phyloP scores from a whole-genome alignment of 2,888 invertebrate species.

The Andrena bicolor region DNA sequence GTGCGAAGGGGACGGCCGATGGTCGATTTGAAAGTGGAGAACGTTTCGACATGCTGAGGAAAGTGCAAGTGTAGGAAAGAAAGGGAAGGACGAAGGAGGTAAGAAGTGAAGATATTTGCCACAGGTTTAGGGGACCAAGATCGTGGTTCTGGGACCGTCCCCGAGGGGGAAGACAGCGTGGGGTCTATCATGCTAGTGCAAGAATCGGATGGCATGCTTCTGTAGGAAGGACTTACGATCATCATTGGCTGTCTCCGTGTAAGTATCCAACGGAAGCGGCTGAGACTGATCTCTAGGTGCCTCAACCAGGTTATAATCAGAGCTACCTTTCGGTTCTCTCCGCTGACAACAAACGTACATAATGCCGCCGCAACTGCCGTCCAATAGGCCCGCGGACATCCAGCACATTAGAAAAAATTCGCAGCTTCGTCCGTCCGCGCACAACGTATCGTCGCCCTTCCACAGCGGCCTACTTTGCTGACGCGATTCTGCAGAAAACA shows the following conservation, averaged over 20 bases:
- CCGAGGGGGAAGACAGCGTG: constrained; percentile 8
- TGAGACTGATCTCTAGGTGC: constrained; percentile 82
- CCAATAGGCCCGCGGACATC: constrained; percentile 94
- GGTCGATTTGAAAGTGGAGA: constrained; percentile 29
- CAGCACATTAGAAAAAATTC: constrained; percentile 97
- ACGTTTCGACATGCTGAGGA: constrained; percentile 34
- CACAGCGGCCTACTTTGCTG: constrained; percentile 83
- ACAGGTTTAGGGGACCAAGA: not conserved
- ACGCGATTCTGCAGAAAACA: constrained; percentile 83
- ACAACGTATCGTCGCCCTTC: constrained; percentile 86
- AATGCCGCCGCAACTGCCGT: constrained; percentile 93
- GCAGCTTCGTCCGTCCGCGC: constrained; percentile 92
- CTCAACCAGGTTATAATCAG: constrained; percentile 82
- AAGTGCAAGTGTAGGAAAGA: constrained; percentile 23
- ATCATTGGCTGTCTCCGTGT: constrained; percentile 87
- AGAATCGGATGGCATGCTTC: constrained; percentile 77
- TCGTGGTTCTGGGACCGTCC: not conserved
- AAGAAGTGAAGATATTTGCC: not conserved
- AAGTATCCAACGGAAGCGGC: constrained; percentile 85
- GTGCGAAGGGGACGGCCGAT: constrained; percentile 14
- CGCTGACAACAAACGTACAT: constrained; percentile 95
- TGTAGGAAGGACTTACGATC: constrained; percentile 86
- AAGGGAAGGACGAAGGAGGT: not conserved
- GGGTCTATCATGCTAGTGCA: constrained; percentile 53
- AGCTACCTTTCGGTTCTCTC: constrained; percentile 82